Conservation (phyloP, 2,113 vertebrate species). For the Arothron firmamentum region DNA sequence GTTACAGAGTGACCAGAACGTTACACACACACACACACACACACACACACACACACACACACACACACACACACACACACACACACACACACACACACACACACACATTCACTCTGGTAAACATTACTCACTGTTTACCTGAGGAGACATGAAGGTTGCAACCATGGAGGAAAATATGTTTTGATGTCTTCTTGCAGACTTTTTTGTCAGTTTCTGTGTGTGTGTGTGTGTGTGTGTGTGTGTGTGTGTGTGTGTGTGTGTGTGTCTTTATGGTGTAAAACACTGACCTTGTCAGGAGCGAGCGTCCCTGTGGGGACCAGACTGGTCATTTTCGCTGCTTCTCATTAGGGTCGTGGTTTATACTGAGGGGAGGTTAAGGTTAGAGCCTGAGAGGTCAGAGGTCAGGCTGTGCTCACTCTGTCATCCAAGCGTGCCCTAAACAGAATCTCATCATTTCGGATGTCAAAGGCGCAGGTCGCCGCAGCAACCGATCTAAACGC, state of each 20-base stretch:
- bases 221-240: conserved; percentile 6
- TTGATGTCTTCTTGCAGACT: conserved; percentile 13
- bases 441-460: too few species aligned
- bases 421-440: too few species aligned
- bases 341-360: not conserved
- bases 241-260: conserved; percentile 14
- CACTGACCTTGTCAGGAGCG: not conserved
- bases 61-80: conserved; percentile 1
- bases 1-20: not conserved
- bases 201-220: not conserved
- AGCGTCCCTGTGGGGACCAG: too few species aligned
- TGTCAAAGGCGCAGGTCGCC: too few species aligned
- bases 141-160: conserved; percentile 14
- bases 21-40: too few species aligned
- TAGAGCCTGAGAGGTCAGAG: too few species aligned
- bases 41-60: too few species aligned
- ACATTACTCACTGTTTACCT: conserved; percentile 17
- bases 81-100: not conserved
- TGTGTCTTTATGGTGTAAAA: conserved; percentile 13
- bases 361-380: not conserved
- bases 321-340: not conserved
- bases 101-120: not conserved
- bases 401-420: too few species aligned
- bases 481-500: too few species aligned
- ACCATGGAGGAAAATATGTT: conserved; percentile 13